Percentiles rank a stretch among this genome's conserved stretches.
Evolutionary conservation across 1,140 invertebrate species (phyloP).

Genomic region (Cotesia glomerata): DNA sequence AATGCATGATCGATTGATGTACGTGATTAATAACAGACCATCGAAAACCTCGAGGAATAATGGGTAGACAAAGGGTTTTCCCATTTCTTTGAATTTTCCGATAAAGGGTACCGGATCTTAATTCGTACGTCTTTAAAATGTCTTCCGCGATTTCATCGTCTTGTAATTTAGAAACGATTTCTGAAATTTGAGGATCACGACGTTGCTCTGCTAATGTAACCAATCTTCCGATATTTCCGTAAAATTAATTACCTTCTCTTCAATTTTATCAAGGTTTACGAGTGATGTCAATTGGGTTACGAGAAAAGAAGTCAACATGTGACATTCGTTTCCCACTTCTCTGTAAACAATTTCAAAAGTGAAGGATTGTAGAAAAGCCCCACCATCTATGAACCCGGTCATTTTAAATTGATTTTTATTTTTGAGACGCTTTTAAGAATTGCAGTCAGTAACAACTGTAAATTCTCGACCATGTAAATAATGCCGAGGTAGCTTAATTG

Average conservation of each 20-base stretch:
- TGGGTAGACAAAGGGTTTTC: conserved; percentile 40
- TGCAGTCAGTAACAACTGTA: conserved; percentile 43
- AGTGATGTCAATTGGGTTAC: conserved; percentile 18
- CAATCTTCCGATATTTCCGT: conserved; percentile 33
- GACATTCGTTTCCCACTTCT: conserved; percentile 28
- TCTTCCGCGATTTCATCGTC: conserved; percentile 32
- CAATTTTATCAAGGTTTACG: background rate
- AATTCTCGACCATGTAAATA: conserved; percentile 44
- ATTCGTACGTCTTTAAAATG: conserved; percentile 37
- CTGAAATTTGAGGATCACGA: conserved; percentile 29
- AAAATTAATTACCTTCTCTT: conserved; percentile 34
- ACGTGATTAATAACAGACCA: conserved; percentile 48
- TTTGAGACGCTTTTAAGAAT: conserved; percentile 44
- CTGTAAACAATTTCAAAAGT: conserved; percentile 37
- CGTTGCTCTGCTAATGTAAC: conserved; percentile 37
- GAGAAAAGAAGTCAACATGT: conserved; percentile 31
- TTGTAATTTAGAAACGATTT: conserved; percentile 24
- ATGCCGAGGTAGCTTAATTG: conserved; percentile 28
- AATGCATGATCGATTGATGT: conserved; percentile 43
- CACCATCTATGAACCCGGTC: conserved; percentile 51
- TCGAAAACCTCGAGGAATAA: conserved; percentile 41
- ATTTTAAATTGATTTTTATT: conserved; percentile 46
- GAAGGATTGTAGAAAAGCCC: conserved; percentile 44
- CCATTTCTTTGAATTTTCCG: conserved; percentile 38
- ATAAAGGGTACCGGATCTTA: conserved; percentile 35